Evolutionary conservation across 2,797 vertebrate species (phyloP).

Genomic region (Microchirus variegatus): DNA sequence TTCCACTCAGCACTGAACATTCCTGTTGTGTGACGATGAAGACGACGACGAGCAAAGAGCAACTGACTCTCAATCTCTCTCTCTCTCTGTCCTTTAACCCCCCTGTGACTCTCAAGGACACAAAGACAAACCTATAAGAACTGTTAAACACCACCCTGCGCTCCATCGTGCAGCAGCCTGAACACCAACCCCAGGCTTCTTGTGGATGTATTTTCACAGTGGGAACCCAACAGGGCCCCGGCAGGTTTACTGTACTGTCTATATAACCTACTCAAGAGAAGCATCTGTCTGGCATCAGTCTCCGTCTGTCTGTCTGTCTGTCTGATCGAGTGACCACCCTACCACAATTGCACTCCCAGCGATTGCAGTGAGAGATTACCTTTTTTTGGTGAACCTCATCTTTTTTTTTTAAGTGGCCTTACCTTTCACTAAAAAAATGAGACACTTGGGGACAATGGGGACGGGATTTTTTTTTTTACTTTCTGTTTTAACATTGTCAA

Average conservation of each 20-base stretch:
- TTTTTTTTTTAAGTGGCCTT: slow-evolving; percentile 87
- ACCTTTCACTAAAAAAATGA: slow-evolving; percentile 81
- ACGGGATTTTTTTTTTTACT: slow-evolving; percentile 53
- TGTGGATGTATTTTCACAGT: slow-evolving; percentile 54
- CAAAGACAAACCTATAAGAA: slow-evolving; percentile 55
- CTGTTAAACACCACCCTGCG: slow-evolving; percentile 53
- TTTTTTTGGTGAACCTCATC: slow-evolving; percentile 81
- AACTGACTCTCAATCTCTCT: slow-evolving; percentile 59
- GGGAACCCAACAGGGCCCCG: slow-evolving; percentile 67
- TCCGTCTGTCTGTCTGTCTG: slow-evolving; percentile 51
- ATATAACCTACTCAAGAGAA: slow-evolving; percentile 43
- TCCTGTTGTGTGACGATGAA: slow-evolving; percentile 74
- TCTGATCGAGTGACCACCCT: slow-evolving; percentile 63
- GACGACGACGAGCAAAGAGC: slow-evolving; percentile 67
- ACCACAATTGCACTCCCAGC: slow-evolving; percentile 83
- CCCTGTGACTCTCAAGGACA: slow-evolving; percentile 56
- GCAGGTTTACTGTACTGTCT: slow-evolving; percentile 58
- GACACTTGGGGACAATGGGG: slow-evolving; percentile 78
- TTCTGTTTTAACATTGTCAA: slow-evolving; percentile 63
- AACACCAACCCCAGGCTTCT: slow-evolving; percentile 41
- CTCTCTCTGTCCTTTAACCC: slow-evolving; percentile 10
- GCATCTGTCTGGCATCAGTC: slow-evolving; percentile 39
- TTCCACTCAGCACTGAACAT: slow-evolving; percentile 75
- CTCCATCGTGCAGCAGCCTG: slow-evolving; percentile 40
- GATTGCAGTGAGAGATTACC: slow-evolving; percentile 87